These are phyloP conservation scores for Pelodytes ibericus DNA, from an alignment of 2,797 vertebrate genomes.

Conservation along the genomic window DNA sequence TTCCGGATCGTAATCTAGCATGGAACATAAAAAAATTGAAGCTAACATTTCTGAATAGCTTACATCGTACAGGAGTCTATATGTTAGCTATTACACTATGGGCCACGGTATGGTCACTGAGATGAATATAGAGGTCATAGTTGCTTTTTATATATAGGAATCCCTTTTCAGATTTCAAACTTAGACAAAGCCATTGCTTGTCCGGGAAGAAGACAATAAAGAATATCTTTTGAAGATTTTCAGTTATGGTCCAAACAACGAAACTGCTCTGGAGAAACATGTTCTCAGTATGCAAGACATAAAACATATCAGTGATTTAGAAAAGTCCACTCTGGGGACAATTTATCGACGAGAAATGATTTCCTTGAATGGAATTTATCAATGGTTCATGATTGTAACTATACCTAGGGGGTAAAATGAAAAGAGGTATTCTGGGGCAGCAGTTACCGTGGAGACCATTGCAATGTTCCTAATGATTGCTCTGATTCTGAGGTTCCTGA, in stretches of 20 bases:
- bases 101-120: neutral
- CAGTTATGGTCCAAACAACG: neutral
- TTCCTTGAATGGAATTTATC: neutral
- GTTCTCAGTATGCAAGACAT: neutral
- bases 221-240: neutral
- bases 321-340: neutral
- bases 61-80: too few species aligned
- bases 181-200: neutral
- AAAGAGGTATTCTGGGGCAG: too few species aligned
- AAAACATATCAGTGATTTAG: neutral
- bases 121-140: neutral
- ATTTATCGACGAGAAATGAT: neutral
- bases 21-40: too few species aligned
- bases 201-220: neutral
- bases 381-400: neutral
- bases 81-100: neutral
- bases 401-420: too few species aligned
- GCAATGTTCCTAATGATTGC: too few species aligned
- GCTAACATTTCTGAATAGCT: too few species aligned
- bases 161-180: neutral
- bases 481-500: too few species aligned
- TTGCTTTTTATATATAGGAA: neutral
- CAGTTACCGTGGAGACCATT: too few species aligned
- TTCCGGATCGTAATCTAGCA: too few species aligned
- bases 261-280: neutral